Evolutionary conservation across 2,888 invertebrate species (phyloP).

Genomic region (Pristionchus arcanus): DNA sequence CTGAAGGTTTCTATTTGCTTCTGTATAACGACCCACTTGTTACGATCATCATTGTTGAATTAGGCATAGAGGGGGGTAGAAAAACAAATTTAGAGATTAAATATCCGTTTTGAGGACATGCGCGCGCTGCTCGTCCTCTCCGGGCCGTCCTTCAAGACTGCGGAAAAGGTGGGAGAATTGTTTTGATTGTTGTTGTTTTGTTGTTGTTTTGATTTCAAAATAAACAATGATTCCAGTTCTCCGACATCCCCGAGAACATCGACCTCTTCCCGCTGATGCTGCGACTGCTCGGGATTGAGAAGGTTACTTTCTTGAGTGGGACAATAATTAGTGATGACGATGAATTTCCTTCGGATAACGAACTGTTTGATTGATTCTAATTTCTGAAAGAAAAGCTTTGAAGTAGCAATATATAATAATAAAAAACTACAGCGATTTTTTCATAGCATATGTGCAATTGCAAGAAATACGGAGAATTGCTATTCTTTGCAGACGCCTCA

Average conservation of each 20-base stretch:
- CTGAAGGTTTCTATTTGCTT: background rate
- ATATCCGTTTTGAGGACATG: conserved; percentile 61
- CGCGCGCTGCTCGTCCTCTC: conserved; percentile 66
- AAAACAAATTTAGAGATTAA: background rate
- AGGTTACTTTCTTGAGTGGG: background rate
- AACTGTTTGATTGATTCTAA: too few species aligned
- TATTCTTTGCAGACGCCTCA: background rate
- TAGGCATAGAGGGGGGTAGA: background rate
- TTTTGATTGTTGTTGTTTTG: background rate
- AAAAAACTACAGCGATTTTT: too few species aligned
- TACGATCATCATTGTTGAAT: background rate
- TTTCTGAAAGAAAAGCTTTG: too few species aligned
- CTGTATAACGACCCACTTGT: background rate
- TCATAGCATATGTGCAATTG: background rate
- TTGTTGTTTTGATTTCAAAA: background rate
- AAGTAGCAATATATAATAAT: too few species aligned
- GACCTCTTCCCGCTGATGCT: conserved; percentile 86
- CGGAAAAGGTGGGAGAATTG: background rate
- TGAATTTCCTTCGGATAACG: too few species aligned
- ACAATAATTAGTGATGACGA: too few species aligned
- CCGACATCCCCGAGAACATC: conserved; percentile 84
- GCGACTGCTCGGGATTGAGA: conserved; percentile 81
- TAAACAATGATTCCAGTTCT: conserved; percentile 58
- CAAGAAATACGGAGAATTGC: too few species aligned
- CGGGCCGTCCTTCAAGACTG: conserved; percentile 83